Evolutionary conservation across 2,888 invertebrate genomes (phyloP).

Genomic region (Cyaniris semiargus): DNA sequence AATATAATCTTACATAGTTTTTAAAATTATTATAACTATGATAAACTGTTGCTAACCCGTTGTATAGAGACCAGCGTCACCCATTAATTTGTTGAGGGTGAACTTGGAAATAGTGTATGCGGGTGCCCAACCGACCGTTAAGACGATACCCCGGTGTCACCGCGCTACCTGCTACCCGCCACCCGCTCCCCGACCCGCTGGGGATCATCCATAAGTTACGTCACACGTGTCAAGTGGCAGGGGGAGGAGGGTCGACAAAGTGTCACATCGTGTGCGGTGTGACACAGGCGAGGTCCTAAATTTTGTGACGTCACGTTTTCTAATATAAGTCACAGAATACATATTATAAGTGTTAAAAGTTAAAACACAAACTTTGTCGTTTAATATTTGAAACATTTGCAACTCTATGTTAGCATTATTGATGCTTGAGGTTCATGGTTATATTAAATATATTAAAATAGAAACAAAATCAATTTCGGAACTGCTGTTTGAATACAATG

Average conservation of each 20-base stretch:
- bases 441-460: too few relatives aligned
- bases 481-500: too few relatives aligned
- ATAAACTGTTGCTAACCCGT: not conserved
- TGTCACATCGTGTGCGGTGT: not conserved
- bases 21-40: too few relatives aligned
- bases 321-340: too few relatives aligned
- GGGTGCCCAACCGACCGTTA: conserved; percentile 55
- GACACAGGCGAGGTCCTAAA: not conserved
- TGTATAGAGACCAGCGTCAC: not conserved
- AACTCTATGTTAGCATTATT: too few relatives aligned
- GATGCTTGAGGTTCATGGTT: too few relatives aligned
- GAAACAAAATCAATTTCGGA: too few relatives aligned
- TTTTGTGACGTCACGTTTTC: not conserved
- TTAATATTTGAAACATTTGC: too few relatives aligned
- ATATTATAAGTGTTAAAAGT: too few relatives aligned
- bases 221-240: not conserved
- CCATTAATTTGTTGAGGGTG: conserved; percentile 36
- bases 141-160: conserved; percentile 56
- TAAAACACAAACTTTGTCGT: too few relatives aligned
- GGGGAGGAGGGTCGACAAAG: not conserved
- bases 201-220: not conserved
- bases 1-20: too few relatives aligned
- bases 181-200: conserved; percentile 41
- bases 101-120: conserved; percentile 47
- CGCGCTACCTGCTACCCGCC: conserved; percentile 37